Evolutionary conservation across 2,797 vertebrate genomes (phyloP).

Genomic region (Poeciliopsis infans): DNA sequence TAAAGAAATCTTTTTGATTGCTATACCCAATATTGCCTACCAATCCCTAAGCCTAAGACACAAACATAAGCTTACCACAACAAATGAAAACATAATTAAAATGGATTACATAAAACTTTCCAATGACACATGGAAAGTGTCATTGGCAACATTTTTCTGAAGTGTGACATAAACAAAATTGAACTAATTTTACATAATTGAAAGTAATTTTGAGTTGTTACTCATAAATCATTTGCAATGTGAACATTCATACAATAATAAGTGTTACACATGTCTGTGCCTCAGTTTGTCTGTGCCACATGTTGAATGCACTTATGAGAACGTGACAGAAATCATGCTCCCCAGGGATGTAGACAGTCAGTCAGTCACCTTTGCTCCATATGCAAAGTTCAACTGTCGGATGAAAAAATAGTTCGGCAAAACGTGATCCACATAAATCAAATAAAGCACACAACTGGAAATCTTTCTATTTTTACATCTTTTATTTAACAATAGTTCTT

Average conservation of each 20-base stretch:
- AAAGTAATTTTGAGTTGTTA: not conserved
- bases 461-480: conserved; percentile 41
- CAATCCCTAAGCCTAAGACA: not conserved
- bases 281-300: not conserved
- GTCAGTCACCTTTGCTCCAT: not conserved
- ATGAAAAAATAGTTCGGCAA: conserved; percentile 4
- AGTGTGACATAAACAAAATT: not conserved
- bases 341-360: not conserved
- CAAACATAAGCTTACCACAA: not conserved
- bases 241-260: not conserved
- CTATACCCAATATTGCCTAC: not conserved
- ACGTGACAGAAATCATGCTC: not conserved
- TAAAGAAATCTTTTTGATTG: not conserved
- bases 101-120: not conserved
- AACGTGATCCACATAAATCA: conserved; percentile 26
- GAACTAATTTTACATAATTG: not conserved
- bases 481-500: conserved; percentile 43
- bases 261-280: not conserved
- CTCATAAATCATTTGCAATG: not conserved
- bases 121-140: not conserved
- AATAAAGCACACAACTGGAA: conserved; percentile 35
- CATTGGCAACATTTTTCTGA: not conserved
- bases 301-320: not conserved
- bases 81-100: not conserved
- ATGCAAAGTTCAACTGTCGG: not conserved